Conservation (phyloP, 2,113 vertebrate species). For the Xenopus laevis region DNA sequence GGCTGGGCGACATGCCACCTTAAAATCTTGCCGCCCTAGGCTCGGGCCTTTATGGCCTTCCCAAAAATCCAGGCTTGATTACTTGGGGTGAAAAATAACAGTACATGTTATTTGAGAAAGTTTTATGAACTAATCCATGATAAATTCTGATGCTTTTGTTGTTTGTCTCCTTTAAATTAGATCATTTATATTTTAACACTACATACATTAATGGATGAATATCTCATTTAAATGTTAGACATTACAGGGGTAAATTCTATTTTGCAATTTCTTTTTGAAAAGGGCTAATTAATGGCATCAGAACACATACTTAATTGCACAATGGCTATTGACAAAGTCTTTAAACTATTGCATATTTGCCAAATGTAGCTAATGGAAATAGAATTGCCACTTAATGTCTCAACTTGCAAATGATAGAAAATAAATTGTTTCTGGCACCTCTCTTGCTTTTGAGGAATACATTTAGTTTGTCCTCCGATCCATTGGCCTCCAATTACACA, state of each 20-base stretch:
- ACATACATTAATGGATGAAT: conserved; percentile 65
- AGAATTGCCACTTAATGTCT: conserved; percentile 77
- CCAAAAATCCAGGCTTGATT: too few species aligned
- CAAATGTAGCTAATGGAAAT: conserved; percentile 83
- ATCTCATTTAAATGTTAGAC: conserved; percentile 58
- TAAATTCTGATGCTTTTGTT: too few species aligned
- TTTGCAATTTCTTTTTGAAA: conserved; percentile 75
- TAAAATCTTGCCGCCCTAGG: too few species aligned
- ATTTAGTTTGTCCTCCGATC: conserved; percentile 63
- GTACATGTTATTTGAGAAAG: too few species aligned
- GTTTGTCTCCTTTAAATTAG: too few species aligned
- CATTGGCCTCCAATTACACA: too few species aligned
- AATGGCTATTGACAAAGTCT: conserved; percentile 86
- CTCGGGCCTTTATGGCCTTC: too few species aligned
- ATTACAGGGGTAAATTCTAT: conserved; percentile 66
- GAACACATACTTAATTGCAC: conserved; percentile 88
- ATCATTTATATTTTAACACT: conserved; percentile 24
- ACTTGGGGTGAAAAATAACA: too few species aligned
- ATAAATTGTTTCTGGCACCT: conserved; percentile 77
- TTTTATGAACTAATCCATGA: too few species aligned
- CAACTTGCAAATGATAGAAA: conserved; percentile 72
- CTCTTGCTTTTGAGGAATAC: conserved; percentile 71
- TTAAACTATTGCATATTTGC: conserved; percentile 87
- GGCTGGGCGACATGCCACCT: too few species aligned
- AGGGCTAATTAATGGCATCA: conserved; percentile 86